Percentiles rank a stretch among this genome's conserved stretches.
phyloP scores from a whole-genome alignment of 2,888 invertebrate genomes.

The Ptychoptera contaminata region DNA sequence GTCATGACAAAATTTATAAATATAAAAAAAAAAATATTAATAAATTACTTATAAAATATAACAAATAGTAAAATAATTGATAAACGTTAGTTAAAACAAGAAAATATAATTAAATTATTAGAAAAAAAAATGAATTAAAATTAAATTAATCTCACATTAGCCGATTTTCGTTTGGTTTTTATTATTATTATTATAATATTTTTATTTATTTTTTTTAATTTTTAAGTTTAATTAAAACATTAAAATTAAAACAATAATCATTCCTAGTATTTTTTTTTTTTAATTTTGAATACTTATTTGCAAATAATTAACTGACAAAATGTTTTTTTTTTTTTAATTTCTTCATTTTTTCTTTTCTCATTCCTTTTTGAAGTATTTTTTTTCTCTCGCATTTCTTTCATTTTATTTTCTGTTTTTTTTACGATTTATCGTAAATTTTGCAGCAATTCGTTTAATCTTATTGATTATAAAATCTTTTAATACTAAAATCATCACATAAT shows the following conservation, averaged over 20 bases:
- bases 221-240: background rate
- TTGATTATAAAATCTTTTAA: too few species aligned
- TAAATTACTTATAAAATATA: background rate
- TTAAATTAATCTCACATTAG: background rate
- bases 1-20: background rate
- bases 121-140: background rate
- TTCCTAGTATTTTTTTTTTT: too few species aligned
- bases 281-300: constrained; percentile 3
- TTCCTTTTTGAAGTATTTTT: too few species aligned
- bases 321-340: constrained; percentile 23
- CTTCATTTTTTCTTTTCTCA: constrained; percentile 1
- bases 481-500: too few species aligned
- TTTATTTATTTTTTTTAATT: constrained; percentile 6
- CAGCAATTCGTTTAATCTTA: background rate
- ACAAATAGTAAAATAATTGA: background rate
- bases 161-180: background rate
- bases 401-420: background rate
- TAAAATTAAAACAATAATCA: background rate
- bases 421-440: constrained; percentile 3
- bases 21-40: background rate
- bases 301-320: constrained; percentile 31
- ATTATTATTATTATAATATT: background rate
- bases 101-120: background rate
- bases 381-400: too few species aligned
- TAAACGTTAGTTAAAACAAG: background rate